phyloP scores from a whole-genome alignment of 2,113 vertebrate species.

The Daubentonia madagascariensis region DNA sequence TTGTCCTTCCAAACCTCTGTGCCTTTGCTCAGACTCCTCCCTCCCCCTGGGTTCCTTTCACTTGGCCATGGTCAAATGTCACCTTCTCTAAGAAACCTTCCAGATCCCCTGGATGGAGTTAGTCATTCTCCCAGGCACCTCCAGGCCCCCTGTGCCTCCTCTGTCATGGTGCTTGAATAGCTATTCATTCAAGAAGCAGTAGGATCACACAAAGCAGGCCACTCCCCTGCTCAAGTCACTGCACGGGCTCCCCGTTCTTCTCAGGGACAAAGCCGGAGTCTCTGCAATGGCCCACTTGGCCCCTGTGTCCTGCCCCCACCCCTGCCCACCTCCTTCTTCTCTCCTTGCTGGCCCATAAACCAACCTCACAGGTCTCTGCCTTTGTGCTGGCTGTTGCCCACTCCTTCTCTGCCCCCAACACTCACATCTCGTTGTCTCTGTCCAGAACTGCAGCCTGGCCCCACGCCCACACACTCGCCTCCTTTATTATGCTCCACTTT shows the following conservation, averaged over 20 bases:
- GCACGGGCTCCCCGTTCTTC: neutral
- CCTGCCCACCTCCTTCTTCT: too few species aligned
- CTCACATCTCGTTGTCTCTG: neutral
- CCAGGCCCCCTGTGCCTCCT: neutral
- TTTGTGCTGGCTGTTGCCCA: neutral
- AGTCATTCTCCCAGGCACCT: neutral
- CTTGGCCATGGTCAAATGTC: neutral
- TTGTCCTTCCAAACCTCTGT: neutral
- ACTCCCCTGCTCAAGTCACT: neutral
- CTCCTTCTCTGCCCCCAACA: neutral
- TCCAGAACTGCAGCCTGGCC: neutral
- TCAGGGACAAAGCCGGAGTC: neutral
- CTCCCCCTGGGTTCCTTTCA: neutral
- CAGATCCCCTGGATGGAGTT: neutral
- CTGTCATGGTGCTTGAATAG: neutral
- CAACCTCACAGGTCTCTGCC: neutral
- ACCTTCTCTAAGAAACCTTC: neutral
- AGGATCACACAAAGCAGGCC: neutral
- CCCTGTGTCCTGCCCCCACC: fast-evolving
- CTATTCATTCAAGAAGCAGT: neutral
- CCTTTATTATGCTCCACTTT: neutral
- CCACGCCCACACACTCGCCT: too few species aligned
- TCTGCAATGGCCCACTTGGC: neutral
- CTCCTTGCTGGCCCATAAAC: neutral
- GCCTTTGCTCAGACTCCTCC: neutral